phyloP scores from a whole-genome alignment of 2,113 vertebrate genomes.

The Cairina moschata region DNA sequence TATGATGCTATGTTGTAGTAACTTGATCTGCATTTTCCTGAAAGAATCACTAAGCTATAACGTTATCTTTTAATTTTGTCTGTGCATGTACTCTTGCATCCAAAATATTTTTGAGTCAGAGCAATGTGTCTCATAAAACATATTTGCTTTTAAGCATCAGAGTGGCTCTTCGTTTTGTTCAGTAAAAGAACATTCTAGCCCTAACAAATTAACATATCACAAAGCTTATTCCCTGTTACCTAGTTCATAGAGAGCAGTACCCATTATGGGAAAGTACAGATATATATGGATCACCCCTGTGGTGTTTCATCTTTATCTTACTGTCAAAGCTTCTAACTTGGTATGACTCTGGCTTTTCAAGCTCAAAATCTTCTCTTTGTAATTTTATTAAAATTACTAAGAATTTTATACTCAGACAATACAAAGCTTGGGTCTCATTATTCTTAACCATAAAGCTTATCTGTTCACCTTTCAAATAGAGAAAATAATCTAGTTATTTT shows the following conservation, averaged over 20 bases:
- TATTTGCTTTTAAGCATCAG: slow-evolving; percentile 3
- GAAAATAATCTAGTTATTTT: slow-evolving; percentile 48
- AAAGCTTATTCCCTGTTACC: slow-evolving; percentile 41
- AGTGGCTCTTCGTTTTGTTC: not conserved
- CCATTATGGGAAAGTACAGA: slow-evolving; percentile 9
- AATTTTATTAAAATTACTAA: slow-evolving; percentile 51
- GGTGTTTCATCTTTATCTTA: slow-evolving; percentile 55
- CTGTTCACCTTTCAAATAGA: not conserved
- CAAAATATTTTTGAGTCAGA: not conserved
- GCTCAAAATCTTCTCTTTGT: slow-evolving; percentile 16
- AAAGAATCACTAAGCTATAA: not conserved
- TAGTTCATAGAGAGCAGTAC: slow-evolving; percentile 13
- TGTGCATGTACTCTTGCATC: not conserved
- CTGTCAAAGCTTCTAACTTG: slow-evolving; percentile 55
- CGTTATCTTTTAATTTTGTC: not conserved
- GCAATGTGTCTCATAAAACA: not conserved
- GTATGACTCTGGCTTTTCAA: slow-evolving; percentile 44
- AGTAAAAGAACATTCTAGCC: not conserved
- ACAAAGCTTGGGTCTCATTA: slow-evolving; percentile 14
- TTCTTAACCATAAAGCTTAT: slow-evolving; percentile 28
- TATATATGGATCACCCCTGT: slow-evolving; percentile 27
- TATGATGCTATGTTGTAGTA: not conserved
- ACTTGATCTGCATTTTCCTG: not conserved
- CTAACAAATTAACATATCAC: slow-evolving; percentile 57
- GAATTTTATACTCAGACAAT: slow-evolving; percentile 29